Evolutionary conservation across 2,113 vertebrate species (phyloP), one percentile per base, ranked within the genome.

Genomic region (Hypocryptadius cinnamomeus): DNA sequence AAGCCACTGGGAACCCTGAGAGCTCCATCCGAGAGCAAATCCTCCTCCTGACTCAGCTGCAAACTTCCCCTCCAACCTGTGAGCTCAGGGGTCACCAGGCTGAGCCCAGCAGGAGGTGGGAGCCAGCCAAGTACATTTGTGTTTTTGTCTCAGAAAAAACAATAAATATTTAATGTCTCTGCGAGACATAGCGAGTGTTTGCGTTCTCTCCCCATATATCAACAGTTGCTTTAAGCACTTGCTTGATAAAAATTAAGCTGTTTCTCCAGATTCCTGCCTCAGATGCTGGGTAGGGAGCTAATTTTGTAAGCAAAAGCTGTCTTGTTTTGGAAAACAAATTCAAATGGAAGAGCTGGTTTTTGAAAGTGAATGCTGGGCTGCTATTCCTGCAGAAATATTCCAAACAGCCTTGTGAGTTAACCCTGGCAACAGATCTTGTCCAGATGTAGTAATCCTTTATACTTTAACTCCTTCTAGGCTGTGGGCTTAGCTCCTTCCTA

Each of bases 381-480:
- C 18, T 61, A 0, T 72, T 73, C 30, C 47, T 40, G 18, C 70
- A 89, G 37, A 94, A 87, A 51, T 87, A 84, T 47, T 71, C 79
- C 9, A 56, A 87, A 33, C 25, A 94, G 78, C 66, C 42, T 5
- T 3, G 56, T 3, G 8, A 74, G 60, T 85, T 84, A 88, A 88
- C 86, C 86, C 86, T 84, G 88, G 89, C 89, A 79, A 79, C 53
- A 59, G 77, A 89, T 65, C 90, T 48, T 60, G 53, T 79, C 89
- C 96, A 93, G 86, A 89, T 93, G 86, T 84, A 73, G 76, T 15
- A 42, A 64, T 79, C 37, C 74, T 65, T 81, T 40, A 4, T 24
- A 4, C 33, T 54, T 96, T 92, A 93, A 96, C 95, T 92, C 91
- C 66, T 94, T 69, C 87, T 23, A 8, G 70, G 84, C 70, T 4